Conservation (phyloP, 1,140 invertebrate genomes). For the Hyles vespertilio region DNA sequence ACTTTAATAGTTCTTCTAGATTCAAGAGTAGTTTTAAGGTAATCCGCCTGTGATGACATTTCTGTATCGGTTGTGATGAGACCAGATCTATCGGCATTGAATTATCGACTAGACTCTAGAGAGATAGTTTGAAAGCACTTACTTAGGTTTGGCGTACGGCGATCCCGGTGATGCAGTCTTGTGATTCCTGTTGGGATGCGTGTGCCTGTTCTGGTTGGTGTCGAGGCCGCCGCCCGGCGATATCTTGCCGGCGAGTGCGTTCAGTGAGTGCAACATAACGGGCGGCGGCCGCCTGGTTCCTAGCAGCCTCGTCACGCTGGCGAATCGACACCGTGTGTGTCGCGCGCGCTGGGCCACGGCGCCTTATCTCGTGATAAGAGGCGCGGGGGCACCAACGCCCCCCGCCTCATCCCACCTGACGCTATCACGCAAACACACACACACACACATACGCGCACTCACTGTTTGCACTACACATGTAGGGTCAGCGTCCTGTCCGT, state of each 20-base stretch:
- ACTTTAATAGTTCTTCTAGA: not conserved
- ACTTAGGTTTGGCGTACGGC: slow-evolving; percentile 70
- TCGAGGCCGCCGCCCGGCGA: slow-evolving; percentile 81
- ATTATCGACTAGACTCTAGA: no score
- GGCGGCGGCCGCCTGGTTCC: slow-evolving; percentile 65
- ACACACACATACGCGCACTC: slow-evolving; percentile 25
- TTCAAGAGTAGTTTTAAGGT: not conserved
- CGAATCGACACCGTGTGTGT: slow-evolving; percentile 45
- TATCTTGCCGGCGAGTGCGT: slow-evolving; percentile 87
- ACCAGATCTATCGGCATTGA: no score
- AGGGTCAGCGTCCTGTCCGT: slow-evolving; percentile 68
- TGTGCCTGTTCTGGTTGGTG: slow-evolving; percentile 77
- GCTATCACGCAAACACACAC: slow-evolving; percentile 38
- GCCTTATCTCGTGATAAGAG: slow-evolving; percentile 70
- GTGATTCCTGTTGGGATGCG: slow-evolving; percentile 77
- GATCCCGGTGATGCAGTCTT: slow-evolving; percentile 52
- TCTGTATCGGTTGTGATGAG: no score
- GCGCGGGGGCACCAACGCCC: slow-evolving; percentile 60
- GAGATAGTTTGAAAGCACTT: slow-evolving; percentile 43
- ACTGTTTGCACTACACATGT: slow-evolving; percentile 36
- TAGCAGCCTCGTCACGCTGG: slow-evolving; percentile 67
- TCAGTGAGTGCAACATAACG: slow-evolving; percentile 85
- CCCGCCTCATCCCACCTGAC: slow-evolving; percentile 70
- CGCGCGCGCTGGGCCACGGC: slow-evolving; percentile 35
- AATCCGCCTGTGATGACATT: no score